Conservation (phyloP, 1,140 invertebrate genomes). For the Ostrea edulis region DNA sequence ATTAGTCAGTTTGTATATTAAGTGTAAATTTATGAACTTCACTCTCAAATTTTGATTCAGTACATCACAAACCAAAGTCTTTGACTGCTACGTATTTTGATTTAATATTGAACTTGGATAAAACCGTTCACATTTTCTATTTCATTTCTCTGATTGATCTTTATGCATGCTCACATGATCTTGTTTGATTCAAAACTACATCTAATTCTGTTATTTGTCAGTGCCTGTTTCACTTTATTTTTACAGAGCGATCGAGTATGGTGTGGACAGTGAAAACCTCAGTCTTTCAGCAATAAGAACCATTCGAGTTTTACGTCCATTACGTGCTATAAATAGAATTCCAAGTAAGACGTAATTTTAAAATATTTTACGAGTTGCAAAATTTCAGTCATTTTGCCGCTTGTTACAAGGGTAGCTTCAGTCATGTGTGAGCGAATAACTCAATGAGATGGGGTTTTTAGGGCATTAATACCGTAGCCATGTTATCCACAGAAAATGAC, state of each 20-base stretch:
- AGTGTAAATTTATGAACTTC: neutral
- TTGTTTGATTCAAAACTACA: neutral
- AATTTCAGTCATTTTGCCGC: no score
- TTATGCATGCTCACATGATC: neutral
- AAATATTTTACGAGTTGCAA: neutral
- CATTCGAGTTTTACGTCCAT: constrained; percentile 95
- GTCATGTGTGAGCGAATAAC: no score
- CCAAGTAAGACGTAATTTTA: constrained; percentile 91
- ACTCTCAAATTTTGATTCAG: neutral
- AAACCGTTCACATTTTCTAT: neutral
- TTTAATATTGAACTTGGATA: neutral
- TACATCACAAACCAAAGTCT: neutral
- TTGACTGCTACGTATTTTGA: neutral
- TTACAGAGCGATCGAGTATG: constrained; percentile 94
- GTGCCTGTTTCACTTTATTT: constrained; percentile 59
- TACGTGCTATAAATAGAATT: constrained; percentile 99
- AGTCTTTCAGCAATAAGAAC: constrained; percentile 99
- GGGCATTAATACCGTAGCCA: no score
- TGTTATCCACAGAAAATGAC: no score
- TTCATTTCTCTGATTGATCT: neutral
- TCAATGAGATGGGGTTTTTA: no score
- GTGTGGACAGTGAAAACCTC: constrained; percentile 96
- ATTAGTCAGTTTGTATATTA: neutral
- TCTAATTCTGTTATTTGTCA: neutral
- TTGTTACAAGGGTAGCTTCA: no score